Evolutionary conservation across 2,888 invertebrate genomes (phyloP).

Genomic region (Morpho achilles): DNA sequence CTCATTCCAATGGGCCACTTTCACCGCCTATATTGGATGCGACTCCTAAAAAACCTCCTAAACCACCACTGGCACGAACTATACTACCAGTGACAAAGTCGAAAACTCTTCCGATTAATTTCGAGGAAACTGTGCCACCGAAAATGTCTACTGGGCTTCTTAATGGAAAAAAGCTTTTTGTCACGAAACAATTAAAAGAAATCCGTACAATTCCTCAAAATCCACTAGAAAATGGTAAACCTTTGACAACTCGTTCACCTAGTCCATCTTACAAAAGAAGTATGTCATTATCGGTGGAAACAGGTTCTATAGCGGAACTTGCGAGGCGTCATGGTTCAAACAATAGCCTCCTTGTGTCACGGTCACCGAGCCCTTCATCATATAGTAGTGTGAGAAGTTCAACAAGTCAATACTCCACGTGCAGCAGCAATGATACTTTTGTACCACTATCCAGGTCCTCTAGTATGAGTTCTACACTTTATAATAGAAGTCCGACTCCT

Average conservation of each 20-base stretch:
- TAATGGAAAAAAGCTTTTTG: conserved; percentile 60
- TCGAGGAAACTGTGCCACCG: conserved; percentile 61
- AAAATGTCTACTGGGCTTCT: conserved; percentile 46
- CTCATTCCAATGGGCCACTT: conserved; percentile 56
- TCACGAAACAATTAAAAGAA: conserved; percentile 67
- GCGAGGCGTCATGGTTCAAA: conserved; percentile 62
- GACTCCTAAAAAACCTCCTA: conserved; percentile 68
- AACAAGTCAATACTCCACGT: conserved; percentile 67
- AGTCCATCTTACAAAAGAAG: conserved; percentile 65
- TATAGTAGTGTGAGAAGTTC: conserved; percentile 63
- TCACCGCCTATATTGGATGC: conserved; percentile 62
- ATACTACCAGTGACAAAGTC: conserved; percentile 69
- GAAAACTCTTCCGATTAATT: conserved; percentile 67
- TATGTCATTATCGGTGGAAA: conserved; percentile 63
- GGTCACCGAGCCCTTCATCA: conserved; percentile 79
- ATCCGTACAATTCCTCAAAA: conserved; percentile 56
- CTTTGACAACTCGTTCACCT: conserved; percentile 51
- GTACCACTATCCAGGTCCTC: conserved; percentile 65
- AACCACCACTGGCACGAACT: conserved; percentile 54
- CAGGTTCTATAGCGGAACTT: conserved; percentile 71
- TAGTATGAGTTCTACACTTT: conserved; percentile 60
- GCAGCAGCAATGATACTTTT: conserved; percentile 67
- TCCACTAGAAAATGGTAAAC: conserved; percentile 47
- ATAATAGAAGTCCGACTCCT: conserved; percentile 75
- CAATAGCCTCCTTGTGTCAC: conserved; percentile 56